Percentiles rank a stretch among this genome's conserved stretches.
These are phyloP conservation scores for Rhyacophila evoluta DNA, from an alignment of 2,888 invertebrate species.

Conservation along the genomic window DNA sequence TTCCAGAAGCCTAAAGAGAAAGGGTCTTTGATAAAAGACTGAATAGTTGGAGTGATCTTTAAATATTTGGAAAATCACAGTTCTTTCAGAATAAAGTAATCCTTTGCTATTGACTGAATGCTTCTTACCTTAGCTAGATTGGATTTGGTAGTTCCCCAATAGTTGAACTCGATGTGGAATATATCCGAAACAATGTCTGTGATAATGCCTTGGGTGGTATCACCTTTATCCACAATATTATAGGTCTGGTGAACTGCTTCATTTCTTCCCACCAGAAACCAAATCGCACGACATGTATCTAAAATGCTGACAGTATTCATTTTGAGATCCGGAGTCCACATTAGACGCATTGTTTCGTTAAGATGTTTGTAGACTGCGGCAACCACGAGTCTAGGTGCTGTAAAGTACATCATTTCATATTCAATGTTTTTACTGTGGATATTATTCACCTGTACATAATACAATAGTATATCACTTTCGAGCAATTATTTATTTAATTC, in stretches of 20 bases:
- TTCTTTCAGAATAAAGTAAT: too few species aligned
- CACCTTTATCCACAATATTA: constrained; percentile 86
- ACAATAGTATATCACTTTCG: too few species aligned
- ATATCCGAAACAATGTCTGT: constrained; percentile 84
- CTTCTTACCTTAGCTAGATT: constrained; percentile 82
- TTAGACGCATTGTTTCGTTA: constrained; percentile 89
- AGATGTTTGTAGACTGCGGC: constrained; percentile 91
- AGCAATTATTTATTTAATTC: too few species aligned
- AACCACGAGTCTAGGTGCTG: constrained; percentile 87
- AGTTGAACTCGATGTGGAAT: constrained; percentile 88
- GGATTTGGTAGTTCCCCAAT: constrained; percentile 85
- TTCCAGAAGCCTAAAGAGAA: too few species aligned
- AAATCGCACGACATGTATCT: constrained; percentile 85
- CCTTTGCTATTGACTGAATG: too few species aligned
- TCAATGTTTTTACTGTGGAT: too few species aligned
- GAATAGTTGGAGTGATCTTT: too few species aligned
- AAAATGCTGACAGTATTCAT: constrained; percentile 90
- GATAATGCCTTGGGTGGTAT: constrained; percentile 86
- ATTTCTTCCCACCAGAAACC: constrained; percentile 74
- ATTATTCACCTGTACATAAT: too few species aligned
- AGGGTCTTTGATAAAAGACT: too few species aligned
- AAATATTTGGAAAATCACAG: too few species aligned
- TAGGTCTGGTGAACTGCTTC: constrained; percentile 75
- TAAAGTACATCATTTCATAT: too few species aligned
- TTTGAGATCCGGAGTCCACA: constrained; percentile 87